These are phyloP conservation scores for Amphimallon solstitiale DNA, from an alignment of 2,888 invertebrate genomes.

Conservation along the genomic window DNA sequence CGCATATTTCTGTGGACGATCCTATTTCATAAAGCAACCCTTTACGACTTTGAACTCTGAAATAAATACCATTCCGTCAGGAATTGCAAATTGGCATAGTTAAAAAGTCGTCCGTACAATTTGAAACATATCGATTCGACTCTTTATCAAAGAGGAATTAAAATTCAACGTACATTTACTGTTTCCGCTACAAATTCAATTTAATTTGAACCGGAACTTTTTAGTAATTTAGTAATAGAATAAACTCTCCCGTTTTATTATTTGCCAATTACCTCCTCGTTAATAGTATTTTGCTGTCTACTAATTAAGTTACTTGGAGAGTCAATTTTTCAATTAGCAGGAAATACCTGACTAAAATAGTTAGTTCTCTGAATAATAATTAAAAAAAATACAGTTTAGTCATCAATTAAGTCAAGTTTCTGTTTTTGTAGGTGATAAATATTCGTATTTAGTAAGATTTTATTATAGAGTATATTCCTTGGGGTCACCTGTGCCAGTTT, in stretches of 20 bases:
- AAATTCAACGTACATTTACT: constrained; percentile 23
- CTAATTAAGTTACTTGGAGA: background rate
- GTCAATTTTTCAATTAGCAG: constrained; percentile 1
- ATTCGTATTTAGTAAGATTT: too few relatives aligned
- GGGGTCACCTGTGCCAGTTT: too few relatives aligned
- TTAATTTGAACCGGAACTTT: constrained; percentile 14
- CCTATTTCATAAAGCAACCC: background rate
- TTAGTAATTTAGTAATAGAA: constrained; percentile 17
- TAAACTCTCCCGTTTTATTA: constrained; percentile 20
- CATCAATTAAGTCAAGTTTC: too few relatives aligned
- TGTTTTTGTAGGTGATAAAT: too few relatives aligned
- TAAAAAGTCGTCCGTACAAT: constrained; percentile 23
- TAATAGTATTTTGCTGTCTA: constrained; percentile 3
- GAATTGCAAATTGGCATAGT: constrained; percentile 20
- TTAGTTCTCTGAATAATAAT: constrained; percentile 14
- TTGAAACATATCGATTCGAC: constrained; percentile 26
- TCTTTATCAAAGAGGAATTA: constrained; percentile 25
- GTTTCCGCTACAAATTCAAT: constrained; percentile 22
- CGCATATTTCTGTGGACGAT: background rate
- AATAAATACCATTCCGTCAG: constrained; percentile 1
- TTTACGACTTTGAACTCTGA: constrained; percentile 6
- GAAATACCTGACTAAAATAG: background rate
- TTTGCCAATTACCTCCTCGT: constrained; percentile 11
- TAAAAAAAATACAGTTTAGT: too few relatives aligned
- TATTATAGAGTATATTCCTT: too few relatives aligned